Percentiles rank a stretch among this genome's conserved stretches.
Evolutionary conservation across 2,888 invertebrate genomes (phyloP).

Genomic region (Parochlus steinenii): DNA sequence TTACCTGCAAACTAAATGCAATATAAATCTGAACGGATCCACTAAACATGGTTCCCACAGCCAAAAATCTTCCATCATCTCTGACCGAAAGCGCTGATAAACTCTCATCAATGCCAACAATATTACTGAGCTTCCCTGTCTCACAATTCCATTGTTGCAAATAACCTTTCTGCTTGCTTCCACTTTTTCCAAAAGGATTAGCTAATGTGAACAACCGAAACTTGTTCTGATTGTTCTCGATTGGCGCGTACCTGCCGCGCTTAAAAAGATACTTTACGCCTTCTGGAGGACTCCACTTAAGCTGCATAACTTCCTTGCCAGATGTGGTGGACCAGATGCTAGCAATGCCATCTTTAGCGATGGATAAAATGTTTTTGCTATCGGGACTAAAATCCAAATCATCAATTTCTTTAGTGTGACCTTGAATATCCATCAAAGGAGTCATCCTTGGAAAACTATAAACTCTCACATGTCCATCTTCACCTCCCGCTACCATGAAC

Average conservation of each 20-base stretch:
- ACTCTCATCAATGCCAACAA: slow-evolving; percentile 50
- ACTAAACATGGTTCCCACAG: slow-evolving; percentile 84
- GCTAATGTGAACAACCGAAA: slow-evolving; percentile 60
- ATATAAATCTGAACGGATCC: slow-evolving; percentile 83
- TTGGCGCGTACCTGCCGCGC: slow-evolving; percentile 59
- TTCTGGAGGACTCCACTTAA: slow-evolving; percentile 60
- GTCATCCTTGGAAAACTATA: slow-evolving; percentile 80
- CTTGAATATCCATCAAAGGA: slow-evolving; percentile 49
- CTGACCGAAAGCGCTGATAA: slow-evolving; percentile 72
- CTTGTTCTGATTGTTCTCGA: slow-evolving; percentile 47
- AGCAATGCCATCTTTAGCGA: slow-evolving; percentile 75
- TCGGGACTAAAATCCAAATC: slow-evolving; percentile 82
- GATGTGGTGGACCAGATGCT: slow-evolving; percentile 58
- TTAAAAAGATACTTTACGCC: slow-evolving; percentile 69
- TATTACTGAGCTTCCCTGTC: slow-evolving; percentile 39
- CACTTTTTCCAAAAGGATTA: slow-evolving; percentile 59
- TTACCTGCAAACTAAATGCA: slow-evolving; percentile 77
- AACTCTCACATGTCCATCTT: slow-evolving; percentile 70
- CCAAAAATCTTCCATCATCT: slow-evolving; percentile 83
- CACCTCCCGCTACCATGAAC: slow-evolving; percentile 79
- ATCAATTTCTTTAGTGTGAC: slow-evolving; percentile 83
- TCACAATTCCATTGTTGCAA: slow-evolving; percentile 63
- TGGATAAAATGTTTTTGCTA: slow-evolving; percentile 58
- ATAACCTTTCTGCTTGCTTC: slow-evolving; percentile 53
- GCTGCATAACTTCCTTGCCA: slow-evolving; percentile 46